Percentiles rank a stretch among this genome's conserved stretches.
These are phyloP conservation scores for Brachymystax lenok DNA, from an alignment of 2,797 vertebrate genomes.

Conservation along the genomic window DNA sequence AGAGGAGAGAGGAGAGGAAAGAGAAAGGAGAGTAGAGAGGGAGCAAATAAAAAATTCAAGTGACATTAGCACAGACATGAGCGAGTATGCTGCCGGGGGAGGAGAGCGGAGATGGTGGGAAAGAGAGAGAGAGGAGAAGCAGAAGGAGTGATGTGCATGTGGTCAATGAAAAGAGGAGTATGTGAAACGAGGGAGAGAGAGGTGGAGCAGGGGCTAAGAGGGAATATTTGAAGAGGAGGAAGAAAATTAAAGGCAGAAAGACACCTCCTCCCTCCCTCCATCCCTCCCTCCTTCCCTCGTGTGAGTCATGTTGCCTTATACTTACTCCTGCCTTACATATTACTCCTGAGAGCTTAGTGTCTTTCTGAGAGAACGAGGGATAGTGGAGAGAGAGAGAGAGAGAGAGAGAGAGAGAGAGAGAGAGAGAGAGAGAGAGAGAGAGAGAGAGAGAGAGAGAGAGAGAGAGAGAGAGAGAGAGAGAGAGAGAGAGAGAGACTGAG, in stretches of 20 bases:
- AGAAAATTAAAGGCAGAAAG: slow-evolving; percentile 45
- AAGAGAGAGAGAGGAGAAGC: slow-evolving; percentile 15
- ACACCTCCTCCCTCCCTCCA: slow-evolving; percentile 43
- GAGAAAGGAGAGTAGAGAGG: slow-evolving; percentile 13
- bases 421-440: slow-evolving; percentile 13
- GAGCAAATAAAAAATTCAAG: slow-evolving; percentile 72
- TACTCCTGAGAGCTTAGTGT: slow-evolving; percentile 22
- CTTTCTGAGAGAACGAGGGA: background rate
- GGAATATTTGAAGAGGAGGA: slow-evolving; percentile 63
- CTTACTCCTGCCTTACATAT: background rate
- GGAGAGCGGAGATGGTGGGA: slow-evolving; percentile 35
- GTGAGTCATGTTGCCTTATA: slow-evolving; percentile 63
- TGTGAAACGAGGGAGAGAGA: slow-evolving; percentile 20
- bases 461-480: background rate
- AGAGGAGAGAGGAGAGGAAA: background rate
- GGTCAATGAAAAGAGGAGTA: slow-evolving; percentile 22
- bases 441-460: slow-evolving; percentile 16
- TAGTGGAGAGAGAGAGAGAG: slow-evolving; percentile 29
- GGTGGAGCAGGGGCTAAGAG: slow-evolving; percentile 57
- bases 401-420: slow-evolving; percentile 42
- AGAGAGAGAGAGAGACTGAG: slow-evolving; percentile 23
- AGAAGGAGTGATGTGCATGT: background rate
- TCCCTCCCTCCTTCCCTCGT: slow-evolving; percentile 31
- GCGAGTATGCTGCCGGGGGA: slow-evolving; percentile 48
- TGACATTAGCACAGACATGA: slow-evolving; percentile 70